These are phyloP conservation scores for Rousettus madagascariensis DNA, from an alignment of 2,797 vertebrate genomes.

Conservation along the genomic window DNA sequence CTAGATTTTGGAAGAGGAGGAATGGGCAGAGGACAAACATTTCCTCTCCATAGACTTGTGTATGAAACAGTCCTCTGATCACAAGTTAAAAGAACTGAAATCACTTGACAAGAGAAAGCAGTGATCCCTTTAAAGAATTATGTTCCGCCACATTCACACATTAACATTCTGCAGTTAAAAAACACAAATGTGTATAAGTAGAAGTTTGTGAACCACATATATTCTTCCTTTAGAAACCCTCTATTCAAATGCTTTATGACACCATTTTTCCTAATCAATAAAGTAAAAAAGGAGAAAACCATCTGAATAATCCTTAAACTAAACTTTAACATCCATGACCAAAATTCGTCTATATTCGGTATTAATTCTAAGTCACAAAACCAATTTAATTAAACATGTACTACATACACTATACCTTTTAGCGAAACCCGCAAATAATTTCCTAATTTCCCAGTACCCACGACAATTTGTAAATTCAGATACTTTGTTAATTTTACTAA, in stretches of 20 bases:
- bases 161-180: neutral
- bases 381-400: neutral
- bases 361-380: slow-evolving; percentile 28
- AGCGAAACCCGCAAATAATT: neutral
- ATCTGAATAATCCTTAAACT: slow-evolving; percentile 6
- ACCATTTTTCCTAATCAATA: neutral
- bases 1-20: neutral
- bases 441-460: neutral
- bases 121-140: neutral
- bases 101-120: neutral
- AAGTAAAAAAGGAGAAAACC: neutral
- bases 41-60: neutral
- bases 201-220: no score
- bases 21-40: neutral
- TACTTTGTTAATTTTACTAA: neutral
- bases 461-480: neutral
- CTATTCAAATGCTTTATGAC: neutral
- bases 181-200: neutral
- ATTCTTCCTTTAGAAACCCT: neutral
- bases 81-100: neutral
- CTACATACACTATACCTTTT: neutral
- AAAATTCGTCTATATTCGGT: neutral
- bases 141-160: neutral
- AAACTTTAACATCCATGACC: neutral
- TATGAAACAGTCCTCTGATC: neutral